Conservation (phyloP, 2,113 vertebrate species). For the Lichenostomus cassidix region DNA sequence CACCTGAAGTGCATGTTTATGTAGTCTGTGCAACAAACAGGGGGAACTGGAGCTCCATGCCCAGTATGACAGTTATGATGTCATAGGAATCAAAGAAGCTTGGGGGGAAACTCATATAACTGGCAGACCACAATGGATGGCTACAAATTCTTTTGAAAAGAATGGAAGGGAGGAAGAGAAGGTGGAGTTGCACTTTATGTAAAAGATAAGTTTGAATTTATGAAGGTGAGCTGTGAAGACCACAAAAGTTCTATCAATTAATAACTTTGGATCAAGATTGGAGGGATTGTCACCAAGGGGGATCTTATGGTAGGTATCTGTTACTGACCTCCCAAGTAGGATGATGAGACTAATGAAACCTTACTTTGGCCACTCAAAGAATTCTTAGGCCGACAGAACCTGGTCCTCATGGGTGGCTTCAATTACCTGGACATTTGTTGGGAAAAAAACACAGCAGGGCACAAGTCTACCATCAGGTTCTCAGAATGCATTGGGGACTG, state of each 20-base stretch:
- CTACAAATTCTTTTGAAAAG: not conserved
- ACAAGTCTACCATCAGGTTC: not conserved
- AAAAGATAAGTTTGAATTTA: not conserved
- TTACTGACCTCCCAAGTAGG: not conserved
- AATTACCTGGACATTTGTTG: not conserved
- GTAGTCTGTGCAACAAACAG: not conserved
- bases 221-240: not conserved
- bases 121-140: not conserved
- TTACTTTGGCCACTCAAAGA: not conserved
- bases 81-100: not conserved
- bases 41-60: not conserved
- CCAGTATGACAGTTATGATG: not conserved
- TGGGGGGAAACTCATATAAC: not conserved
- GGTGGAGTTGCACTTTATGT: not conserved
- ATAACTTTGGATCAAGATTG: not conserved
- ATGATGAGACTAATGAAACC: not conserved
- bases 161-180: not conserved
- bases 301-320: not conserved
- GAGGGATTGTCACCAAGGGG: not conserved
- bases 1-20: not conserved
- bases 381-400: not conserved
- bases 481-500: not conserved
- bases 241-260: not conserved
- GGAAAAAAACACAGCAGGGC: not conserved
- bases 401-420: not conserved